A percentile compares a stretch with the other conserved stretches of the same genome.
These are phyloP conservation scores for Papilio helenus DNA, from an alignment of 1,140 invertebrate species.

Conservation along the genomic window DNA sequence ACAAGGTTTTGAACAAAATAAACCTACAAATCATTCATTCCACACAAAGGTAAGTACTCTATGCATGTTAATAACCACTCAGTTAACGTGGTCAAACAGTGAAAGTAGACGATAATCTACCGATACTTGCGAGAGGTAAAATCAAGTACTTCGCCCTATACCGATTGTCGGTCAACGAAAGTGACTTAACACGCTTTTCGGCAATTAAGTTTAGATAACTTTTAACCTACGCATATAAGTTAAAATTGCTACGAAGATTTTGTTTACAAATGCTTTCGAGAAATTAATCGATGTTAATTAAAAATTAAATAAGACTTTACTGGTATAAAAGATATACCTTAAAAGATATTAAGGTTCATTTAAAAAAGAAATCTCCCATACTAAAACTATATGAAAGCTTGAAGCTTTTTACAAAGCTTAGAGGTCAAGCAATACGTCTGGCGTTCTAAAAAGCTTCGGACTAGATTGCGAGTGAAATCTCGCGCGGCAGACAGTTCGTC, in stretches of 20 bases:
- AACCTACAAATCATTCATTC: no score
- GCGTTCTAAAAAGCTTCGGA: conserved; percentile 29
- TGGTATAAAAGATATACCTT: background rate
- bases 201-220: background rate
- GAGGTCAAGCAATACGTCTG: conserved; percentile 23
- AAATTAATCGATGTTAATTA: background rate
- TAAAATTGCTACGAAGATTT: no score
- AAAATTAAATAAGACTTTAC: background rate
- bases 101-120: conserved; percentile 35
- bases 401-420: conserved; percentile 8
- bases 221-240: background rate
- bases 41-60: background rate
- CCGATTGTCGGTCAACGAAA: conserved; percentile 50
- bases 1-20: no score
- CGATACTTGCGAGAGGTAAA: conserved; percentile 32
- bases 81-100: conserved; percentile 39
- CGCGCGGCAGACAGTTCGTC: conserved; percentile 27
- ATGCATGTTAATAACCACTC: background rate
- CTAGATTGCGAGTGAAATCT: conserved; percentile 33
- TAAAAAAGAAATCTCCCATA: conserved; percentile 14
- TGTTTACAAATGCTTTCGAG: no score
- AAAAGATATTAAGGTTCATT: background rate
- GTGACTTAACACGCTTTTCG: conserved; percentile 57
- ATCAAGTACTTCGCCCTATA: conserved; percentile 29
- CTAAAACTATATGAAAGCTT: conserved; percentile 30